Percentiles rank a stretch among this genome's conserved stretches.
These are phyloP conservation scores for Ctenopoma multispine DNA, from an alignment of 2,797 vertebrate genomes.

Conservation along the genomic window DNA sequence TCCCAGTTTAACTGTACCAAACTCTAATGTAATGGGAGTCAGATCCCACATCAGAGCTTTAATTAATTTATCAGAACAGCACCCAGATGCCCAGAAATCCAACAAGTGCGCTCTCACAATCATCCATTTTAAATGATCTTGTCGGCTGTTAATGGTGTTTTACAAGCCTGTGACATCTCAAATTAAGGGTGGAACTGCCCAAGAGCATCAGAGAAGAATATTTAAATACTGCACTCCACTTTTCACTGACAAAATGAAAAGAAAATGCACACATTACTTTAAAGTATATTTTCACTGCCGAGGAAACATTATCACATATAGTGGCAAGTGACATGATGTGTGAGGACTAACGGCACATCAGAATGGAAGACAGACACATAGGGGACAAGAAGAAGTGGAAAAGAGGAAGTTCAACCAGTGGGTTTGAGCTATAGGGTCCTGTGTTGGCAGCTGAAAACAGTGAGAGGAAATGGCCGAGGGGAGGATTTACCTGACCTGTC, in stretches of 20 bases:
- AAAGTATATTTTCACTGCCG: background rate
- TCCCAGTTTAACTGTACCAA: background rate
- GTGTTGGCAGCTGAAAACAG: background rate
- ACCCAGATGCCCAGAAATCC: constrained; percentile 8
- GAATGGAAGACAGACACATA: background rate
- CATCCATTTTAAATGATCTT: constrained; percentile 13
- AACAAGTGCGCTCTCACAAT: constrained; percentile 8
- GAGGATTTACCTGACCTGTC: no score
- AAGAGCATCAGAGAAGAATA: background rate
- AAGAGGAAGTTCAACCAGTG: background rate
- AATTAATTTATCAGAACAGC: constrained; percentile 6
- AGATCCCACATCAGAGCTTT: background rate
- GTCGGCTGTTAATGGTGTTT: constrained; percentile 33
- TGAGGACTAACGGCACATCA: background rate
- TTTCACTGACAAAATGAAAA: background rate
- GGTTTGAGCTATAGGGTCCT: constrained; percentile 1
- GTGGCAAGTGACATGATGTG: no score
- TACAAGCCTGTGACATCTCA: background rate
- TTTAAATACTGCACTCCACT: background rate
- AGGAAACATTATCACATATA: background rate
- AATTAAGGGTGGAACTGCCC: constrained; percentile 13
- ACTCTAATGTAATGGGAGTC: background rate
- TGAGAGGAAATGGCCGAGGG: background rate
- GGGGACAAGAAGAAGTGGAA: background rate
- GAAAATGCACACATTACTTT: background rate